A percentile compares a stretch with the other conserved stretches of the same genome.
Conservation (phyloP, 2,113 vertebrate genomes). For the Murina feae region DNA sequence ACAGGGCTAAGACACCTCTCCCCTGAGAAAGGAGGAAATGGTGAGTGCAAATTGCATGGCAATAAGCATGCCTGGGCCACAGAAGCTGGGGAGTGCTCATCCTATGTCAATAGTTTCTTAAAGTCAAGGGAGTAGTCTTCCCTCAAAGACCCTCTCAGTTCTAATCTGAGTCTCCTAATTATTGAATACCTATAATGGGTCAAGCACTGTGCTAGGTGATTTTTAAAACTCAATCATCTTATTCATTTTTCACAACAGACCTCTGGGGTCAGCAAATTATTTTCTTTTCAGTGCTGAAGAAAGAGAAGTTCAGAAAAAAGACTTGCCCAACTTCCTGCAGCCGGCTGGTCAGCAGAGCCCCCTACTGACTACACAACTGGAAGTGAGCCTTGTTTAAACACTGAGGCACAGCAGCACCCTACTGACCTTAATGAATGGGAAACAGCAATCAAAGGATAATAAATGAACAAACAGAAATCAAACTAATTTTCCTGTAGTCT, state of each 20-base stretch:
- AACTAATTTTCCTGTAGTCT: not conserved
- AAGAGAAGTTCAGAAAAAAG: not conserved
- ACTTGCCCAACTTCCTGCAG: not conserved
- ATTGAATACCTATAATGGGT: not conserved
- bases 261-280: not conserved
- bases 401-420: not conserved
- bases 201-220: not conserved
- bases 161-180: not conserved
- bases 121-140: not conserved
- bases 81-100: not conserved
- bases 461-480: conserved; percentile 18
- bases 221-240: not conserved
- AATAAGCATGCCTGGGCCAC: not conserved
- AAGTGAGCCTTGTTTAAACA: not conserved
- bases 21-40: not conserved
- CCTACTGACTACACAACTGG: not conserved
- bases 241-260: not conserved
- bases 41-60: not conserved
- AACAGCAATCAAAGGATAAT: not conserved
- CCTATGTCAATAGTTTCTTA: not conserved
- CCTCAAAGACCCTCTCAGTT: not conserved
- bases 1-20: not conserved
- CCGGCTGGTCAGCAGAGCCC: not conserved
- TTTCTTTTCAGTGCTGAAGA: not conserved
- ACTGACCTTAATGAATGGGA: not conserved